phyloP scores from a whole-genome alignment of 2,888 invertebrate species.

The Folsomia candida region DNA sequence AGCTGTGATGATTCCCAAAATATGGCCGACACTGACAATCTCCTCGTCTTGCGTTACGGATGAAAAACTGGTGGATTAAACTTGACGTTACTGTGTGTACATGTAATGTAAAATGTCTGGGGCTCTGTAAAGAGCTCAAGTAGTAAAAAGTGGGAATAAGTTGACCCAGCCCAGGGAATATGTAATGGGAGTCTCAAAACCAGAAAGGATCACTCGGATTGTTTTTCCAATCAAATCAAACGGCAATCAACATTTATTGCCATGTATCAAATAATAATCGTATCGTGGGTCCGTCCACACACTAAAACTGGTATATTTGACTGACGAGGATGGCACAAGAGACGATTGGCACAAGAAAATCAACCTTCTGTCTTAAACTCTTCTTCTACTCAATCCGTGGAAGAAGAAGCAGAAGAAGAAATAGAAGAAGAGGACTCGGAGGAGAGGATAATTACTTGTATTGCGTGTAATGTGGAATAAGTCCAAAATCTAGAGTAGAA shows the following conservation, averaged over 20 bases:
- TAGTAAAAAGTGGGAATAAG: background rate
- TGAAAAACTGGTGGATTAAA: background rate
- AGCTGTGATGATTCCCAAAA: background rate
- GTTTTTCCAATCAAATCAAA: slow-evolving; percentile 7
- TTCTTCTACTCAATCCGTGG: background rate
- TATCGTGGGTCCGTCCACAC: background rate
- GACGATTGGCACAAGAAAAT: slow-evolving; percentile 11
- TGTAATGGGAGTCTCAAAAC: background rate
- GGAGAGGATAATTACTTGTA: slow-evolving; percentile 15
- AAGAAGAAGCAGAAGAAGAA: background rate
- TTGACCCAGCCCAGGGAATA: background rate
- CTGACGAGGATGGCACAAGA: background rate
- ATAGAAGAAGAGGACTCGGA: background rate
- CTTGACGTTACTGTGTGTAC: background rate
- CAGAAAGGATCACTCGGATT: slow-evolving; percentile 5
- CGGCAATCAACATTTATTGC: slow-evolving; percentile 1
- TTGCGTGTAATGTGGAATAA: slow-evolving; percentile 14
- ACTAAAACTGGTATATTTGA: background rate
- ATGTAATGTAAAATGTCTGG: no score
- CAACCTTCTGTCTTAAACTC: slow-evolving; percentile 18
- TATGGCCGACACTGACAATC: background rate
- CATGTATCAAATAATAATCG: background rate
- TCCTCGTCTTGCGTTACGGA: background rate
- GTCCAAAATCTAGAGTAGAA: slow-evolving; percentile 10
- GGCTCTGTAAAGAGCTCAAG: no score